Percentiles rank a stretch among this genome's conserved stretches.
phyloP scores from a whole-genome alignment of 2,888 invertebrate species.

The Lepidonotus clava region DNA sequence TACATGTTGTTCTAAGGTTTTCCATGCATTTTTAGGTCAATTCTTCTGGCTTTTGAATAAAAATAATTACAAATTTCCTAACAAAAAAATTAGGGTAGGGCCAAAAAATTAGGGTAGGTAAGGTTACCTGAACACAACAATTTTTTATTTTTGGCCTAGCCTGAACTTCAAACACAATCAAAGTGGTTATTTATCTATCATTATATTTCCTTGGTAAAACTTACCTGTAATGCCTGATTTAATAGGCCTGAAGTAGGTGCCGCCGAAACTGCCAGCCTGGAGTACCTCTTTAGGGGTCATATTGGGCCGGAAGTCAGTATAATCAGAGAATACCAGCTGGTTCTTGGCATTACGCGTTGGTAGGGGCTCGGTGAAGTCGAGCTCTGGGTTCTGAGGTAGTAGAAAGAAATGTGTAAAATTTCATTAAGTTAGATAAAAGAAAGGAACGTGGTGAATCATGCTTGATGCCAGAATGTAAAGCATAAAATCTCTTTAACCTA shows the following conservation, averaged over 20 bases:
- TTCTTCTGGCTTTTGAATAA: no score
- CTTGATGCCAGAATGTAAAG: neutral
- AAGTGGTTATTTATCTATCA: no score
- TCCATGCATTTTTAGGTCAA: no score
- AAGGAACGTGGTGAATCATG: neutral
- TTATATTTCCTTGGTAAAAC: no score
- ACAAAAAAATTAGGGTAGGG: no score
- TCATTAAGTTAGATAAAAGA: neutral
- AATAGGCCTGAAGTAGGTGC: slow-evolving; percentile 73
- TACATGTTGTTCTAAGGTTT: no score
- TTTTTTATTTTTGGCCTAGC: no score
- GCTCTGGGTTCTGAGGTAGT: neutral
- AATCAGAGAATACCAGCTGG: slow-evolving; percentile 69
- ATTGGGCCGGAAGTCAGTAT: slow-evolving; percentile 70
- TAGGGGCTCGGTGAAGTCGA: slow-evolving; percentile 64
- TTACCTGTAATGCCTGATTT: slow-evolving; percentile 71
- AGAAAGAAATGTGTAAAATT: neutral
- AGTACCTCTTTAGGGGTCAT: slow-evolving; percentile 74
- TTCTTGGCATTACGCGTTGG: slow-evolving; percentile 69
- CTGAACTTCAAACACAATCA: no score
- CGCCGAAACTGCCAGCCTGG: slow-evolving; percentile 74
- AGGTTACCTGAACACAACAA: no score
- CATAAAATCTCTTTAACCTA: neutral
- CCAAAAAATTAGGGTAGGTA: no score
- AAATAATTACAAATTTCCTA: no score